Base-by-base conservation (phyloP, 2,888 invertebrate species). In the Eueremaeus valkanovi region DNA sequence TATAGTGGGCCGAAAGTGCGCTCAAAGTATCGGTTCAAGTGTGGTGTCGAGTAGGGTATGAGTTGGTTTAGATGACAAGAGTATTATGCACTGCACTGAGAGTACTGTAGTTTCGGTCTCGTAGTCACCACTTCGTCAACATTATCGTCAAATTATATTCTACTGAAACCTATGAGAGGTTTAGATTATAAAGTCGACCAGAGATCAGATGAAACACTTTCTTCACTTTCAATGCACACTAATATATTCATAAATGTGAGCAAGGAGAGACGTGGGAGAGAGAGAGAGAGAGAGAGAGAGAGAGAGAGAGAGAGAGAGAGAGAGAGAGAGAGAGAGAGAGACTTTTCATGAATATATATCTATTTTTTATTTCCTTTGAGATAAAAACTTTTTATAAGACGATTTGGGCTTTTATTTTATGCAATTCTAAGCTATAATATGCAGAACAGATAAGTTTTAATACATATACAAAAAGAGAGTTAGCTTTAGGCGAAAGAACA, bases 371-470 rank as follows among this genome's bases (percentile, higher is more conserved):
- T 70, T 70, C 70, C 70, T 70, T 42, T 70, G 70, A 70, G 70
- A 70, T 40, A 70, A 70, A 70, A 70, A 70, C 42, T 70, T 70
- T 70, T 70, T 70, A 70, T 70, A 70, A 70, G 70, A 70, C 70
- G 70, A 70, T 70, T 70, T 70, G 45, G 45, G 45, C 70, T 70
- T 70, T 70, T 45, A 45, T 70, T 70, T 45, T 40, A 70, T 70
- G 36, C 36, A 66, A 66, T 66, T 66, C 36, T 66, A 36, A 3
- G 21, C 63, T 36, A 40, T 66, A 66, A 66, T 66, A 66, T 66
- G 70, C 70, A 70, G n/a, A n/a, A n/a, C n/a, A n/a, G 70, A 70
- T 70, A 70, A 70, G 70, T 70, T 21, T 70, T 70, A 70, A 45
- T 68, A 70, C 70, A 70, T 70, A 16, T 29, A n/a, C 16, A 42